Evolutionary conservation across 2,888 invertebrate species (phyloP), one percentile per base, ranked within the genome.

Genomic region (Mongoloraphidia duomilia): DNA sequence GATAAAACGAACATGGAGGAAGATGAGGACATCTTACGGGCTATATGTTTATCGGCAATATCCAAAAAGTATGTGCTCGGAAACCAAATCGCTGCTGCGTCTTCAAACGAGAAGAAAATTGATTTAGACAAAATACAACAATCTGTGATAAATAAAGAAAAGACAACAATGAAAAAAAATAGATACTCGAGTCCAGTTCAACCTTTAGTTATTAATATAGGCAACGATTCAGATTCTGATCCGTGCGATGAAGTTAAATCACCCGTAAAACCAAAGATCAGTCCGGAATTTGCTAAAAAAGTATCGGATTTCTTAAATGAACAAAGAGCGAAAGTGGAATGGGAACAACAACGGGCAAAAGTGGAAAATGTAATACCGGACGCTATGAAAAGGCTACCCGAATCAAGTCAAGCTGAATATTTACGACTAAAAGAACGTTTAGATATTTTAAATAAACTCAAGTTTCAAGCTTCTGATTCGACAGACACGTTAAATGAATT

Each of bases 11-110:
- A 71, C 55, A 56, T 71, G 50, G 77, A 77, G 45, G 78, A 79
- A 57, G 78, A 79, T 60, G 76, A 75, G 60, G 78, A 78, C 61
- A 68, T 77, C 46, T 65, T 79, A 52, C 63, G 79, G 53, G 77
- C 77, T 35, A 71, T 74, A 62, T 60, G 79, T 48, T 64, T 79
- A 54, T 76, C 75, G 46, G 76, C 77, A 6, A 67, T 79, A 53
- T 74, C 74, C 49, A 76, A 74, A 61, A 77, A 75, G 6, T 26
- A 26, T 26, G 26, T 26, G 26, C 26, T 26, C 26, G 26, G 26
- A 26, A 26, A 26, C 26, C 26, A 26, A 26, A 26, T 26, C 5
- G 26, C 26, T 26, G 1, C 26, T 26, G 26, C 26, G 26, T 26
- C 26, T 26, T 26, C 26, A 6, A 26, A 26, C 26, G 26, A 26